Percentiles rank a stretch among this genome's conserved stretches.
Conservation (phyloP, 1,140 invertebrate species). For the Calosoma granatense region DNA sequence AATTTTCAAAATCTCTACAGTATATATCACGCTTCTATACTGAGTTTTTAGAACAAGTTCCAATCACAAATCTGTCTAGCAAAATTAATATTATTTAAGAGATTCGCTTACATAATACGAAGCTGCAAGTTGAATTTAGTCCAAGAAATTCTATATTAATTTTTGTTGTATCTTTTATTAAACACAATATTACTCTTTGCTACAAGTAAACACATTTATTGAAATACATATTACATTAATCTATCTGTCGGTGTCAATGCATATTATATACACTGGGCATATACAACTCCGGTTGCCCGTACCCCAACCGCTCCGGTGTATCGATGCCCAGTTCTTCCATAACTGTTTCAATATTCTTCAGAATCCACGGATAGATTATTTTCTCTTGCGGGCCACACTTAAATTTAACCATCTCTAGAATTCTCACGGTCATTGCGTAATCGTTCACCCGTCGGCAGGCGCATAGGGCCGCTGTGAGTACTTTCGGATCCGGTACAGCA, state of each 20-base stretch:
- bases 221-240: background rate
- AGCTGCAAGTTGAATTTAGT: background rate
- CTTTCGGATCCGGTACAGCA: slow-evolving; percentile 58
- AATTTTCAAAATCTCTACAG: too few relatives aligned
- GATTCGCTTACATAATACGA: background rate
- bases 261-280: slow-evolving; percentile 32
- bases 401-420: slow-evolving; percentile 53
- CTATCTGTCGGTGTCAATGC: too few relatives aligned
- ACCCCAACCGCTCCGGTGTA: slow-evolving; percentile 59
- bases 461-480: slow-evolving; percentile 53
- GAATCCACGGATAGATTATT: slow-evolving; percentile 49
- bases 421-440: slow-evolving; percentile 54
- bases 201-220: background rate
- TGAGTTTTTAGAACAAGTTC: too few relatives aligned
- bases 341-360: slow-evolving; percentile 50
- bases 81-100: too few relatives aligned
- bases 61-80: too few relatives aligned
- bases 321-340: slow-evolving; percentile 54
- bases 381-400: slow-evolving; percentile 46
- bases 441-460: slow-evolving; percentile 63
- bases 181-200: background rate
- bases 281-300: slow-evolving; percentile 59
- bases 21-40: too few relatives aligned
- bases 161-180: background rate
- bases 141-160: background rate